Evolutionary conservation across 2,888 invertebrate species (phyloP), one percentile per base, ranked within the genome.

Genomic region (Loripinus fragilis): DNA sequence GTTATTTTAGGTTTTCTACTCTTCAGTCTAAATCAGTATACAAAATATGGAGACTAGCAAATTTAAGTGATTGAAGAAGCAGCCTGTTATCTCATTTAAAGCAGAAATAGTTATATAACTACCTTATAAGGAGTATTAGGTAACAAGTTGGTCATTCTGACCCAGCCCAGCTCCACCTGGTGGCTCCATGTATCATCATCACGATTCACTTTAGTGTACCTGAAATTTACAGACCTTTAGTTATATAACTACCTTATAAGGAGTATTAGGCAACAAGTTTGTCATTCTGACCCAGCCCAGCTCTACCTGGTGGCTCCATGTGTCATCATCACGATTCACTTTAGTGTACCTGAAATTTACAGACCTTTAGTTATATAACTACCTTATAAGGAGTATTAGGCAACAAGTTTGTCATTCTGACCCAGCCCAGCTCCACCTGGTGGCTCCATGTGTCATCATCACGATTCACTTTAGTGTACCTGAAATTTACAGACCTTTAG

Each of bases 401-500:
- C 76, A 99, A 94, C 52, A 99, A 95, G 94, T 99, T 99, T 38
- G 97, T 97, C 95, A 99, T 98, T 67, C 98, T 96, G 52, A 99
- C 96, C 93, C 98, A 98, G 2, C 99, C 99, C 65, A 99, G 95
- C 92, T 99, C 99, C 71, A 99, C 94, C 81, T 98, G 95, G 95
- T 99, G 99, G 90, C 99, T 99, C 66, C 99, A 98, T 0, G 98
- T 98, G 94, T n/a, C n/a, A n/a, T n/a, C n/a, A n/a, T n/a, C n/a
- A n/a, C n/a, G n/a, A n/a, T n/a, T n/a, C n/a, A n/a, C n/a, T n/a
- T n/a, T n/a, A n/a, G n/a, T n/a, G n/a, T n/a, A n/a, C n/a, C n/a
- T n/a, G n/a, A n/a, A n/a, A n/a, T n/a, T n/a, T n/a, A n/a, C n/a
- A n/a, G n/a, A n/a, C n/a, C n/a, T n/a, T n/a, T n/a, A n/a, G n/a